phyloP scores from a whole-genome alignment of 2,888 invertebrate genomes.

The Plagodis dolabraria region DNA sequence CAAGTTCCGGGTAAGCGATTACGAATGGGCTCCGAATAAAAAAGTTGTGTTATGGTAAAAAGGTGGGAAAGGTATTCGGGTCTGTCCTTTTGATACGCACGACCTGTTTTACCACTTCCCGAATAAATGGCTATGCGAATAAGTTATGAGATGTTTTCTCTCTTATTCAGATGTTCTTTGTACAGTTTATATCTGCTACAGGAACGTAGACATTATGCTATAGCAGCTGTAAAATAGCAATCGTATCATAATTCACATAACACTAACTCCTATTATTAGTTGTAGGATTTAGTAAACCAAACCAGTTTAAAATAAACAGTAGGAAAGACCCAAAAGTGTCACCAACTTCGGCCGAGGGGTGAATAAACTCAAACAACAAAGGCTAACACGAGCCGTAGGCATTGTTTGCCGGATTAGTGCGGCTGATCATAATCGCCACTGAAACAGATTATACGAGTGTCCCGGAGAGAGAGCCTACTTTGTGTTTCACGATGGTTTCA shows the following conservation, averaged over 20 bases:
- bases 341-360: constrained; percentile 8
- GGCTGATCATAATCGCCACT: constrained; percentile 24
- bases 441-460: constrained; percentile 24
- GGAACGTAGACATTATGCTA: background rate
- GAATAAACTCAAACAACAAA: constrained; percentile 15
- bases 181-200: background rate
- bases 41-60: constrained; percentile 37
- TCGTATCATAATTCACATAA: too few species aligned
- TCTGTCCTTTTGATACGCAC: constrained; percentile 33
- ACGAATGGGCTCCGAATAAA: constrained; percentile 37
- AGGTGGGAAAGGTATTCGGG: constrained; percentile 27
- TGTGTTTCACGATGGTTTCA: constrained; percentile 1
- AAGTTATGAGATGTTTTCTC: constrained; percentile 11
- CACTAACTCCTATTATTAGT: constrained; percentile 1
- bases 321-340: constrained; percentile 16
- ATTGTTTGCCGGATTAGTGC: constrained; percentile 26
- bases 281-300: constrained; percentile 3
- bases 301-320: constrained; percentile 18
- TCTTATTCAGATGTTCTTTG: constrained; percentile 6
- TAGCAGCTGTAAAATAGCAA: too few species aligned
- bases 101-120: constrained; percentile 24
- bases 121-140: constrained; percentile 11
- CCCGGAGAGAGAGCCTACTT: constrained; percentile 2
- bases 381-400: constrained; percentile 19
- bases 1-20: constrained; percentile 41